Evolutionary conservation across 2,797 vertebrate genomes (phyloP).

Genomic region (Xyrichtys novacula): DNA sequence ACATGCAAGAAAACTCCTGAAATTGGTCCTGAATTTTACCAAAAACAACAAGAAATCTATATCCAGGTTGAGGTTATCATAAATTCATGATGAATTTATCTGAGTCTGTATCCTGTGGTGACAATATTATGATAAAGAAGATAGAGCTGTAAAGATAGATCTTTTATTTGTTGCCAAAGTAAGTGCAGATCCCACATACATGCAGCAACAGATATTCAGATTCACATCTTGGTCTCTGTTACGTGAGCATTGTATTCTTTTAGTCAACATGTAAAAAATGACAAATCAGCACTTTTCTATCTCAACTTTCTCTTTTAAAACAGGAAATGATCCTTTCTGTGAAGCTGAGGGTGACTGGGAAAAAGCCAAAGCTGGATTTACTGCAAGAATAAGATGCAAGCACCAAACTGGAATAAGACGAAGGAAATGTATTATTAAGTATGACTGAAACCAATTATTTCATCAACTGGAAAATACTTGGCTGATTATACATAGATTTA

Average conservation of each 20-base stretch:
- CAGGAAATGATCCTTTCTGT: fast-evolving
- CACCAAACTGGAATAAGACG: neutral
- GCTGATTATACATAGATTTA: neutral
- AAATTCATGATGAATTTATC: too few species aligned
- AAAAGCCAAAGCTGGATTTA: constrained; percentile 25
- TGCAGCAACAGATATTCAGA: constrained; percentile 1
- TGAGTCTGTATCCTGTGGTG: too few species aligned
- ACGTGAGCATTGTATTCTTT: neutral
- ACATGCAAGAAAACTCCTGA: too few species aligned
- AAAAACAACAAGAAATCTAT: too few species aligned
- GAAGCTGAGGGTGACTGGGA: neutral
- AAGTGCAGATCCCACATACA: too few species aligned
- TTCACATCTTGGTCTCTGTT: neutral
- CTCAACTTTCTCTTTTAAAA: constrained; percentile 4
- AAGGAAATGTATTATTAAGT: fast-evolving
- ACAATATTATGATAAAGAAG: too few species aligned
- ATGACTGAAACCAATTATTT: neutral
- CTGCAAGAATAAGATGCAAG: constrained; percentile 40
- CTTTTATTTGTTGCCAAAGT: too few species aligned
- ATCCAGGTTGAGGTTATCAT: too few species aligned
- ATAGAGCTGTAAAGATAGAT: too few species aligned
- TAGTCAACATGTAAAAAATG: neutral
- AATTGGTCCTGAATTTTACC: too few species aligned
- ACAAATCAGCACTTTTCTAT: neutral
- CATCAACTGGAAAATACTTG: neutral